These are phyloP conservation scores for Standfussiana lucernea DNA, from an alignment of 2,888 invertebrate species.

Conservation along the genomic window DNA sequence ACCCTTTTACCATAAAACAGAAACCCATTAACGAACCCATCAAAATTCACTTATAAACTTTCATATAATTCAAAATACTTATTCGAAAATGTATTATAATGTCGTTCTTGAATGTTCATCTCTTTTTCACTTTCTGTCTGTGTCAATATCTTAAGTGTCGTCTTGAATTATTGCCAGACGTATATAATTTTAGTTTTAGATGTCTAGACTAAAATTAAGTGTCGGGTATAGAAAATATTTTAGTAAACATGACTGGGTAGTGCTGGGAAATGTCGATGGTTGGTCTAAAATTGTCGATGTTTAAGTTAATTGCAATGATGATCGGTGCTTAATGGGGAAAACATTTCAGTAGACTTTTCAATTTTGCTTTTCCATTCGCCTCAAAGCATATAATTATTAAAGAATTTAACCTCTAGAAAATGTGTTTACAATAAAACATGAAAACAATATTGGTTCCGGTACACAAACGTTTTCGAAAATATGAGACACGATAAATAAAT, in stretches of 20 bases:
- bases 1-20: constrained; percentile 68
- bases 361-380: neutral
- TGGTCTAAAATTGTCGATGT: constrained; percentile 10
- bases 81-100: constrained; percentile 57
- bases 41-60: constrained; percentile 70
- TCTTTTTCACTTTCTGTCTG: constrained; percentile 33
- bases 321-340: neutral
- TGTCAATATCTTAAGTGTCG: constrained; percentile 66
- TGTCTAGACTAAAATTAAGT: constrained; percentile 68
- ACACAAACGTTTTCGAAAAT: constrained; percentile 1
- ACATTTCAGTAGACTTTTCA: neutral
- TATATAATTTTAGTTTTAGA: constrained; percentile 61
- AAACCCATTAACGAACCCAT: constrained; percentile 65
- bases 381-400: neutral
- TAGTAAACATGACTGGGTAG: constrained; percentile 43
- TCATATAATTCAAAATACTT: constrained; percentile 65
- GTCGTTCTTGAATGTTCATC: constrained; percentile 36
- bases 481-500: constrained; percentile 22
- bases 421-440: neutral
- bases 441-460: neutral
- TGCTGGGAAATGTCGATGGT: constrained; percentile 29
- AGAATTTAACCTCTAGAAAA: neutral
- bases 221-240: constrained; percentile 50
- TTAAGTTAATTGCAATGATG: neutral
- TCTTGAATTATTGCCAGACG: constrained; percentile 67